These are phyloP conservation scores for Goniozus legneri DNA, from an alignment of 1,140 invertebrate genomes.

Conservation along the genomic window DNA sequence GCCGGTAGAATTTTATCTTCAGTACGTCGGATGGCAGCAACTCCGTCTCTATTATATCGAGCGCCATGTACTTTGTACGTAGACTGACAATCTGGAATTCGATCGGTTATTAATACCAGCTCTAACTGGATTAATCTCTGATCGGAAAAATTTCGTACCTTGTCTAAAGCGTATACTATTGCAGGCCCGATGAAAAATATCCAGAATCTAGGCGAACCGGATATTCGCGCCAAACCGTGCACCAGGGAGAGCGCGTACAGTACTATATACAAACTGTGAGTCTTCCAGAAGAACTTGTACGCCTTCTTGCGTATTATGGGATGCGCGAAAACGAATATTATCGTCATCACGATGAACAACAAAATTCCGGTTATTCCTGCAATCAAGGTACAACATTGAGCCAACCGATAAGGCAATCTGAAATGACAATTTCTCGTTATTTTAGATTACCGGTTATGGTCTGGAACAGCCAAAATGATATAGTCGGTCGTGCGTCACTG, in stretches of 20 bases:
- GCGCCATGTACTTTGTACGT: constrained; percentile 86
- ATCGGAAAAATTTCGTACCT: constrained; percentile 57
- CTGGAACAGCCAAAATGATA: constrained; percentile 92
- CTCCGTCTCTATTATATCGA: constrained; percentile 94
- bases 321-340: constrained; percentile 97
- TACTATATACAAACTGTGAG: constrained; percentile 90
- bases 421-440: background rate
- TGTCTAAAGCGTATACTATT: constrained; percentile 85
- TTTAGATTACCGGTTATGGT: constrained; percentile 80
- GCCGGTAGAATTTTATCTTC: constrained; percentile 89
- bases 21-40: constrained; percentile 93
- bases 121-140: too few species aligned
- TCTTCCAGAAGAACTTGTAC: constrained; percentile 95
- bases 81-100: constrained; percentile 75
- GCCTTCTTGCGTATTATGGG: constrained; percentile 90
- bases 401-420: background rate
- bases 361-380: constrained; percentile 90
- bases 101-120: too few species aligned
- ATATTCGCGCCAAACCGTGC: constrained; percentile 91
- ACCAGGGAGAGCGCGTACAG: constrained; percentile 88
- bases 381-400: constrained; percentile 30
- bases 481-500: constrained; percentile 85
- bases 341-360: constrained; percentile 88
- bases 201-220: constrained; percentile 91
- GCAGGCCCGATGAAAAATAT: constrained; percentile 94